These are phyloP conservation scores for Fistularia commersonii DNA, from an alignment of 2,797 vertebrate species.

Conservation along the genomic window DNA sequence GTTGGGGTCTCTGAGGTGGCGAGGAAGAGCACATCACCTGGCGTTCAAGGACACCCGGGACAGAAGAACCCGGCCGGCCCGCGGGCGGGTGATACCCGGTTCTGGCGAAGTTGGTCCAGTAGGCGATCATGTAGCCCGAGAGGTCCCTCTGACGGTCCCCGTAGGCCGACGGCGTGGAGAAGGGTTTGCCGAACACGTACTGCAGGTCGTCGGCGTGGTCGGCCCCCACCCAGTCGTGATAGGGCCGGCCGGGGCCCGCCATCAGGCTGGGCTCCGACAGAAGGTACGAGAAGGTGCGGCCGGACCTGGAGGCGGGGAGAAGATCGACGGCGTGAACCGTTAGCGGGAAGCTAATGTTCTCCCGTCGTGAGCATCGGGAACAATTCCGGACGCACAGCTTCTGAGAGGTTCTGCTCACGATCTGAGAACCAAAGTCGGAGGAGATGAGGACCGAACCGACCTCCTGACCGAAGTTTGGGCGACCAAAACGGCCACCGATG, in stretches of 20 bases:
- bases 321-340: background rate
- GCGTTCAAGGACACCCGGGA: too few relatives aligned
- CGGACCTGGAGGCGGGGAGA: conserved; percentile 41
- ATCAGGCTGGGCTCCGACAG: conserved; percentile 80
- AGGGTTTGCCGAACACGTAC: conserved; percentile 88
- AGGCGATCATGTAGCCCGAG: conserved; percentile 81
- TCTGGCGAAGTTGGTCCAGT: conserved; percentile 92
- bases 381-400: too few relatives aligned
- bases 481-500: too few relatives aligned
- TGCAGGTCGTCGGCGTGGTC: conserved; percentile 88
- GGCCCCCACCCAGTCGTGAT: conserved; percentile 82
- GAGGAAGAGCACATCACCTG: too few relatives aligned
- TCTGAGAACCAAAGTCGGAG: too few relatives aligned
- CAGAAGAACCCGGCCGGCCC: too few relatives aligned
- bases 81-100: too few relatives aligned
- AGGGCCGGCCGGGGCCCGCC: conserved; percentile 68
- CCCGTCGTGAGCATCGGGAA: background rate
- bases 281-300: conserved; percentile 80
- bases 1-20: conserved; percentile 80
- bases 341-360: background rate
- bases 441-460: too few relatives aligned
- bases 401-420: too few relatives aligned
- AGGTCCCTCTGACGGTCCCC: conserved; percentile 75
- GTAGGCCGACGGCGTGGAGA: conserved; percentile 76
- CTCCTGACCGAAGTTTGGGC: too few relatives aligned